These are phyloP conservation scores for Nautilus pompilius DNA, from an alignment of 1,140 invertebrate species.

Conservation along the genomic window DNA sequence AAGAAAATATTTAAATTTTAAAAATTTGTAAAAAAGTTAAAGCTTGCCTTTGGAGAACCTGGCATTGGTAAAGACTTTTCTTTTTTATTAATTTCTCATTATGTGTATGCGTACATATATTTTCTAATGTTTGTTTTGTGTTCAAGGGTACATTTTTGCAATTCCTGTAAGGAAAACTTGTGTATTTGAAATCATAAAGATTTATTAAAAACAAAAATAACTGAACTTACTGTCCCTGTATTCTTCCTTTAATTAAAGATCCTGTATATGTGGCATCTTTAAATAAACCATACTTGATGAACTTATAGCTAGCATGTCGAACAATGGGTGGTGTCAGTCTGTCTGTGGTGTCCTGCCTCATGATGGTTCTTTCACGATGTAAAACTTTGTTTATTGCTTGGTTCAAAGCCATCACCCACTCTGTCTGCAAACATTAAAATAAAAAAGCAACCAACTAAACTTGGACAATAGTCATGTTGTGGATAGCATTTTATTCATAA, in stretches of 20 bases:
- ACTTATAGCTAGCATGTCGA: slow-evolving; percentile 70
- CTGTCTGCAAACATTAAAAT: slow-evolving; percentile 53
- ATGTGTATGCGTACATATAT: too few species aligned
- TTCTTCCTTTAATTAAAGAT: slow-evolving; percentile 74
- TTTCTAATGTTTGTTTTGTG: too few species aligned
- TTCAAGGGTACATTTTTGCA: too few species aligned
- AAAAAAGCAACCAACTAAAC: background rate
- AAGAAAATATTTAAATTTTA: too few species aligned
- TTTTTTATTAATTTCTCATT: too few species aligned
- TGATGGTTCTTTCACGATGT: slow-evolving; percentile 24
- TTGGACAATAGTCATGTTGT: too few species aligned
- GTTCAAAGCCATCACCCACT: slow-evolving; percentile 67
- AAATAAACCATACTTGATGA: slow-evolving; percentile 68
- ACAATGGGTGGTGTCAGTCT: slow-evolving; percentile 67
- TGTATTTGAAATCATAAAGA: background rate
- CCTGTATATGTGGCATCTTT: slow-evolving; percentile 75
- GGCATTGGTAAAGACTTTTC: too few species aligned
- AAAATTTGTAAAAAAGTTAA: too few species aligned
- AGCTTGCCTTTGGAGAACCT: too few species aligned
- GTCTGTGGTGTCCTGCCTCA: slow-evolving; percentile 15
- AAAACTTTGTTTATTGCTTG: slow-evolving; percentile 49
- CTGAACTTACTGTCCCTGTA: slow-evolving; percentile 66
- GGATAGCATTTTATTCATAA: too few species aligned
- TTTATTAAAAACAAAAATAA: too few species aligned
- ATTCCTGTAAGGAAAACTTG: too few species aligned